Conservation (phyloP, 2,797 vertebrate genomes). For the Sebastolobus altivelis region DNA sequence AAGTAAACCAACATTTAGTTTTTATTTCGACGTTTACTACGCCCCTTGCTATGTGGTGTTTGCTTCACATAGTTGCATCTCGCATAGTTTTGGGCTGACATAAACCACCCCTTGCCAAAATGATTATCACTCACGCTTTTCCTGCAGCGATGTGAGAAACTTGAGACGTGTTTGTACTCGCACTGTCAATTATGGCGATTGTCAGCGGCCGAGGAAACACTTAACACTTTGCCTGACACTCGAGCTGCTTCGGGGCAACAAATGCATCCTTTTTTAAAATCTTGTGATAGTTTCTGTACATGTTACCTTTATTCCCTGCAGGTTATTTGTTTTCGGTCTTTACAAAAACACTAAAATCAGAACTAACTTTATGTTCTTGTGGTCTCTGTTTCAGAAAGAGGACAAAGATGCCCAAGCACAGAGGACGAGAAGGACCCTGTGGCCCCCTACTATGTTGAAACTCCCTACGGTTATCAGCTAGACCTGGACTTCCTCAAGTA, state of each 20-base stretch:
- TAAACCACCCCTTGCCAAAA: slow-evolving; percentile 34
- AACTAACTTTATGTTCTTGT: slow-evolving; percentile 18
- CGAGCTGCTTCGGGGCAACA: not conserved
- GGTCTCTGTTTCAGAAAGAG: slow-evolving; percentile 82
- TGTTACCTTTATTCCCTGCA: not conserved
- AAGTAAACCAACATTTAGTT: slow-evolving; percentile 1
- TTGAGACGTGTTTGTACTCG: slow-evolving; percentile 63
- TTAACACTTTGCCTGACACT: slow-evolving; percentile 12
- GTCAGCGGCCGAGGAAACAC: slow-evolving; percentile 30
- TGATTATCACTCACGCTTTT: slow-evolving; percentile 52
- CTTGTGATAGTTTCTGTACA: not conserved
- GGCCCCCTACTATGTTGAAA: slow-evolving; percentile 95
- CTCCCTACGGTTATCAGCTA: slow-evolving; percentile 96
- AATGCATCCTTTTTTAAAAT: not conserved
- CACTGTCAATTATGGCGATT: slow-evolving; percentile 44
- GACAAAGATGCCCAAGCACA: slow-evolving; percentile 84
- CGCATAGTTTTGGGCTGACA: slow-evolving; percentile 54
- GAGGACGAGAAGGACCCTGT: slow-evolving; percentile 87
- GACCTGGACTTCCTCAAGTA: slow-evolving; percentile 99
- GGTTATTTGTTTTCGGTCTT: not conserved
- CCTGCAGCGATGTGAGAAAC: slow-evolving; percentile 44
- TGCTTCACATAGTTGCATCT: slow-evolving; percentile 3
- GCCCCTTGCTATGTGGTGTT: slow-evolving; percentile 18
- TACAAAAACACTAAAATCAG: not conserved
- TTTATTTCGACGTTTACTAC: not conserved